Evolutionary conservation across 2,888 invertebrate genomes (phyloP), one percentile per base, ranked within the genome.

Genomic region (Apodemia mormo): DNA sequence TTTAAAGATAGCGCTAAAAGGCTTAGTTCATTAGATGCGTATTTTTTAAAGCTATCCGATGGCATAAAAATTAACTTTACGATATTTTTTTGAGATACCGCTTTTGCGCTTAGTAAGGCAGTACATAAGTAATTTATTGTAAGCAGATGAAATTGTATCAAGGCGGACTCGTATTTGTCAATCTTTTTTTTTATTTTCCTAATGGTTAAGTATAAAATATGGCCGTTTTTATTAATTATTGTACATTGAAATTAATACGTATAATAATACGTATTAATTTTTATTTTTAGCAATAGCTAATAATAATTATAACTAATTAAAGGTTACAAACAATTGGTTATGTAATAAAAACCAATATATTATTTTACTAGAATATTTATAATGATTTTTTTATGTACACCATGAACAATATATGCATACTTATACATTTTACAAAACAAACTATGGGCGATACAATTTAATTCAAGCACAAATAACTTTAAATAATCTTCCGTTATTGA

Each of bases 381-480:
- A 52, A 52, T 52, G 52, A 52, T 52, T 52, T 52, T 52, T 52
- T 52, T 52, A 52, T 14, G 52, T 52, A 52, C 52, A 52, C 52
- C 52, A 52, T 52, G 52, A 52, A 52, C 52, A 52, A 52, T 52
- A 52, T 52, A 52, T 52, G 52, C 52, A 52, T 52, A 52, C 52
- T 52, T 52, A 52, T 52, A 52, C 52, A 52, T 52, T 52, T 52
- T 52, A 52, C 52, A 52, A 52, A 52, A 52, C 52, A 52, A 52
- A 52, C 52, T 52, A 52, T 52, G 52, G 52, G 52, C 52, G 52
- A 54, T 54, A 54, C 52, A 54, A 54, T 54, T 54, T 54, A 54
- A 54, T 54, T 54, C 52, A 54, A 54, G 52, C 52, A 54, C 52
- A 54, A 54, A 54, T 54, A 54, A 54, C 52, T 54, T 54, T 54